Base-by-base conservation (phyloP, 30 jellyfish, hydroid and myxozoan species). In the Aurelia sp. region DNA sequence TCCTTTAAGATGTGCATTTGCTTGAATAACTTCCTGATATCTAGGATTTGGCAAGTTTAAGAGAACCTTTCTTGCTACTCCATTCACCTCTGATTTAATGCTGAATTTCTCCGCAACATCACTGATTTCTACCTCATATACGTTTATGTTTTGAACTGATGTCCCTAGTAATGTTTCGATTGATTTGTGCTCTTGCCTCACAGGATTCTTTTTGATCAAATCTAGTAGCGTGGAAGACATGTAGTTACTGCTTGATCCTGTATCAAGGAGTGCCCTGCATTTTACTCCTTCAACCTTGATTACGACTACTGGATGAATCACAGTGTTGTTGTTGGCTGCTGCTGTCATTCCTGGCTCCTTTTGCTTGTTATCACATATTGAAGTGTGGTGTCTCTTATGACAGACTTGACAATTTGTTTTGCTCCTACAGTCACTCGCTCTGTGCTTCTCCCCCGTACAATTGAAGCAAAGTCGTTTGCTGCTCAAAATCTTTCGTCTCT, bases 321-420 rank as follows among this genome's bases (percentile, higher is more conserved):
- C 91, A 10, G 20, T 47, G 63, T 67, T 67, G 64, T 44, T 55
- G 19, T 51, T 72, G 31, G 91, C 84, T n/a, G n/a, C n/a, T 15
- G 77, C 86, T 5, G 93, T 67, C 59, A 81, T 18, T 52, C 51
- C 20, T 66, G 57, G 80, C 27, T 66, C 59, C 9, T 63, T 76
- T 71, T 87, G 67, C 27, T 64, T 63, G 21, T 68, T 71, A 68
- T 81, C 91, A 64, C 97, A 75, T 44, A 90, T 78, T 38, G 97
- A 90, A 33, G 97, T 82, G 76, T 82, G 97, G 61, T 91, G 96
- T 61, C 80, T 84, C 81, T 72, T 53, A 31, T 76, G 87, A 62
- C 96, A 91, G 24, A 80, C 19, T 52, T 62, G 68, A 41, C 94
- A 91, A 19, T 76, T 70, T 18, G 16, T 27, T 67, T 86, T 74